These are phyloP conservation scores for Chascanopsetta lugubris DNA, from an alignment of 2,113 vertebrate genomes.

Conservation along the genomic window DNA sequence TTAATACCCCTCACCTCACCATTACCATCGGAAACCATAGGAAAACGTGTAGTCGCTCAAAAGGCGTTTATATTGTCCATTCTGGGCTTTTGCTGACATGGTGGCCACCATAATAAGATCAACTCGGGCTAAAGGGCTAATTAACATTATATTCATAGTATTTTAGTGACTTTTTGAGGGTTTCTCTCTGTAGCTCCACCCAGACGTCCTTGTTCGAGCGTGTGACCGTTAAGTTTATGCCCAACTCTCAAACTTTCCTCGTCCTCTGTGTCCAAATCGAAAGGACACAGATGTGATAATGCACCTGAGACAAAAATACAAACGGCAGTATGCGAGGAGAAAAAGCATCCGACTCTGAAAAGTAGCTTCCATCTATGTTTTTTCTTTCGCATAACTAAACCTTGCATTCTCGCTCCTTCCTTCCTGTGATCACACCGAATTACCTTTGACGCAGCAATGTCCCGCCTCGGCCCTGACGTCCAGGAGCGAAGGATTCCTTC, in stretches of 20 bases:
- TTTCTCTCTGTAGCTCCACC: not conserved
- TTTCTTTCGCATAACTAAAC: not conserved
- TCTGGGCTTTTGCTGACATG: too few relatives aligned
- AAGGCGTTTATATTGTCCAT: too few relatives aligned
- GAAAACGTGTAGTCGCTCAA: too few relatives aligned
- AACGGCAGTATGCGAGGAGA: too few relatives aligned
- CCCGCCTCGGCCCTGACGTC: constrained; percentile 23
- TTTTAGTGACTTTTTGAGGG: not conserved
- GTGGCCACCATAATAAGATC: too few relatives aligned
- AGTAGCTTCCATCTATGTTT: constrained; percentile 18
- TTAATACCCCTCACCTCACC: too few relatives aligned
- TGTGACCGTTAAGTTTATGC: not conserved
- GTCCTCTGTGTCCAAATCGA: constrained; percentile 1
- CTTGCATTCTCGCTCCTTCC: not conserved
- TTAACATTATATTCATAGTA: not conserved
- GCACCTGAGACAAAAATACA: not conserved
- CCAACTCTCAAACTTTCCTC: not conserved
- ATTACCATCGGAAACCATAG: too few relatives aligned
- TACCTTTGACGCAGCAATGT: constrained; percentile 44
- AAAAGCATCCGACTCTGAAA: constrained; percentile 13
- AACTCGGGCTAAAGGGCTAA: too few relatives aligned
- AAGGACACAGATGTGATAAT: not conserved
- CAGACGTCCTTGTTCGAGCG: not conserved
- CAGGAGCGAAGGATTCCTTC: constrained; percentile 6
- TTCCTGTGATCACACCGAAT: constrained; percentile 47